Base-by-base conservation (phyloP, 2,113 vertebrate species). In the Gila orcuttii region DNA sequence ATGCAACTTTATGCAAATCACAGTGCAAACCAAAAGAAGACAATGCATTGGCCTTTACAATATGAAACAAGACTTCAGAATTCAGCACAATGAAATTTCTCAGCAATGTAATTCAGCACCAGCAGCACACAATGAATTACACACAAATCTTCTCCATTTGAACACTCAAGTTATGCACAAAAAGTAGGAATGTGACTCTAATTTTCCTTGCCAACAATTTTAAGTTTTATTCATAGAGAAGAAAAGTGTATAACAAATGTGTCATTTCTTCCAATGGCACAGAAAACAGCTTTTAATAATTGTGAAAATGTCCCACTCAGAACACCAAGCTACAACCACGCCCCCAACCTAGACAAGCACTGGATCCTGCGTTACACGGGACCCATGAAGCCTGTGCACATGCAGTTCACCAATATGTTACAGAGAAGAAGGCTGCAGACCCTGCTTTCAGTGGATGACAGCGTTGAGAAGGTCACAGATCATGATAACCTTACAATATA, bases 351-450 rank as follows among this genome's bases (percentile, higher is more conserved):
- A 0, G 98, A 99, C 95, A 99, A 99, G 89, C 98, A 99, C 91
- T 99, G 98, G 98, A 99, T 99, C 93, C 96, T 99, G 90, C 96
- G 98, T 71, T 99, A 99, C 93, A 99, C 97, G 0, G 97, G 97
- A 11, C 94, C 97, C n/a, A 99, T 99, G 98, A 98, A 96, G 87
- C 97, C 98, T 0, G 97, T 99, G 89, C 98, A 99, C 94, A 99
- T 99, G 98, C 95, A 99, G 85, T 99, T 99, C 94, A 99, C 97
- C 23, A 99, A 99, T 93, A 95, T 99, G 96, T 93, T 99, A 0
- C 97, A 99, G 94, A 95, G 97, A 82, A 95, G 97, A 87, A 96
- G 98, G 76, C 96, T 99, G 87, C 98, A 99, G 89, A 99, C 98
- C 0, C 95, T 99, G 83, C 93, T 99, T 93, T 99, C 97, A 4